Percentiles rank a stretch among this genome's conserved stretches.
Conservation (phyloP, 2,888 invertebrate species). For the Sinhomidia bicolor region DNA sequence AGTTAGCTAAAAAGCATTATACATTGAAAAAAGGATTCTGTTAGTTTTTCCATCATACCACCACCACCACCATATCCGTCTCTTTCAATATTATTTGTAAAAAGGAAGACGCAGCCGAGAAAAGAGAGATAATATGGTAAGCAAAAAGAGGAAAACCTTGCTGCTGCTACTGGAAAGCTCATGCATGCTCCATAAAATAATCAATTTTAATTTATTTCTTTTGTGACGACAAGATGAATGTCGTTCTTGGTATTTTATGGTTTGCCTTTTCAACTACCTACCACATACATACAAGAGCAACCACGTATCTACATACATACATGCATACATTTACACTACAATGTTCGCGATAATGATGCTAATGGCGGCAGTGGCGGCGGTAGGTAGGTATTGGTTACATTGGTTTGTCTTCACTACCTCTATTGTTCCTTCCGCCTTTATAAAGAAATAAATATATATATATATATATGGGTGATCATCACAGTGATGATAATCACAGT, state of each 20-base stretch:
- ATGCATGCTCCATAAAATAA: conserved; percentile 62
- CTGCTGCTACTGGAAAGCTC: conserved; percentile 31
- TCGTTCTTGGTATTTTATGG: conserved; percentile 69
- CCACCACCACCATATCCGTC: too few relatives aligned
- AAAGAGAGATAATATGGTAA: neutral
- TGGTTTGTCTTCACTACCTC: too few relatives aligned
- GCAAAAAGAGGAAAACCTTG: conserved; percentile 14
- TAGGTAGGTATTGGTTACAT: too few relatives aligned
- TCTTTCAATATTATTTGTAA: conserved; percentile 5
- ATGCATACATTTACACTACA: neutral
- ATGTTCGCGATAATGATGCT: neutral
- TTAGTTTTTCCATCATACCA: too few relatives aligned
- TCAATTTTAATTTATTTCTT: conserved; percentile 73
- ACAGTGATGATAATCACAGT: neutral
- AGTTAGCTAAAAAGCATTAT: too few relatives aligned
- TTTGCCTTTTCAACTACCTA: conserved; percentile 66
- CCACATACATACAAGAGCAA: too few relatives aligned
- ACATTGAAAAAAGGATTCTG: too few relatives aligned
- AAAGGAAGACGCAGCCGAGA: neutral
- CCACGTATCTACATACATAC: conserved; percentile 14
- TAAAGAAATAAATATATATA: neutral
- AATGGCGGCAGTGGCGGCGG: neutral
- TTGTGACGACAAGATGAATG: conserved; percentile 72
- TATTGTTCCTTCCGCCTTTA: too few relatives aligned
- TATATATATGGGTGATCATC: neutral